phyloP scores from a whole-genome alignment of 2,888 invertebrate genomes.

The Fragum sueziense region DNA sequence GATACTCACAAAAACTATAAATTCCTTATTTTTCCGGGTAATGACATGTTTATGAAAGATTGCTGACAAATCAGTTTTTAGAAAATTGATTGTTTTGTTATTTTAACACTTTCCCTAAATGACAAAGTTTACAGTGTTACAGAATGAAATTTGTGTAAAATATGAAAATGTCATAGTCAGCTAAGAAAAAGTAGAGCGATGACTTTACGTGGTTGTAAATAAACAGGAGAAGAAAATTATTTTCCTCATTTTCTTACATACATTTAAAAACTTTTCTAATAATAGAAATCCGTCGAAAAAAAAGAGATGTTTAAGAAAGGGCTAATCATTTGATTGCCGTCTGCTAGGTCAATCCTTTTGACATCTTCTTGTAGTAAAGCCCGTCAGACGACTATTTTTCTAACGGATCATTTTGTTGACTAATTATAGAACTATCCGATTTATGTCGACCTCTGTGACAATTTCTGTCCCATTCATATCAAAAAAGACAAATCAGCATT shows the following conservation, averaged over 20 bases:
- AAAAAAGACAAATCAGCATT: too few species aligned
- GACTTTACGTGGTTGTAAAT: too few species aligned
- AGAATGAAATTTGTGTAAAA: too few species aligned
- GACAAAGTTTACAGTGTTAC: too few species aligned
- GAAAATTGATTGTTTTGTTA: slow-evolving; percentile 3
- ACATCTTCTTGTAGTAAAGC: background rate
- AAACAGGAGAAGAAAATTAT: too few species aligned
- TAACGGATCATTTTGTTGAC: slow-evolving; percentile 9
- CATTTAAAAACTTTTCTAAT: too few species aligned
- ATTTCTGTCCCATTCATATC: background rate
- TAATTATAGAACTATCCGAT: slow-evolving; percentile 8
- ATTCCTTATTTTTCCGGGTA: background rate
- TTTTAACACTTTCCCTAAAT: too few species aligned
- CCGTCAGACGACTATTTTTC: background rate
- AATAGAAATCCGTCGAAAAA: too few species aligned
- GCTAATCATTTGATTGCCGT: background rate
- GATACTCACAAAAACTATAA: background rate
- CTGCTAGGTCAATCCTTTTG: slow-evolving; percentile 9
- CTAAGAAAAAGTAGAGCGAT: too few species aligned
- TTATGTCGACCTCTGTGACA: background rate
- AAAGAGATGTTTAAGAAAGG: too few species aligned
- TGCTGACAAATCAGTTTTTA: slow-evolving; percentile 6
- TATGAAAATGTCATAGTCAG: too few species aligned
- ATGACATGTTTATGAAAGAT: slow-evolving; percentile 11
- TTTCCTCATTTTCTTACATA: too few species aligned